Base-by-base conservation (phyloP, 2,113 vertebrate genomes). In the Tragelaphus scriptus region DNA sequence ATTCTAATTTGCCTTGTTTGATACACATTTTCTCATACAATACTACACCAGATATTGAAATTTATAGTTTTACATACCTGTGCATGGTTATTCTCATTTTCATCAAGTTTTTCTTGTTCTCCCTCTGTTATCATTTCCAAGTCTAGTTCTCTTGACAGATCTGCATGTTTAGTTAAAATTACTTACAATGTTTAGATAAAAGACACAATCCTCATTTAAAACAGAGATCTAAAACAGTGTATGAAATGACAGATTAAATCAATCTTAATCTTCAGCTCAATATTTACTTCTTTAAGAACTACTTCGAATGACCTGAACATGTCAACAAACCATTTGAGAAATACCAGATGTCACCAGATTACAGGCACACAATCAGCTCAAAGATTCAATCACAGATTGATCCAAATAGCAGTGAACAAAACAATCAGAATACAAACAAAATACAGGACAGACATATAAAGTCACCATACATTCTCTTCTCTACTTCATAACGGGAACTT, bases 21-120 rank as follows among this genome's bases (percentile, higher is more conserved):
- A 99, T 99, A 99, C 99, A 99, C 77, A 99, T 99, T 97, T 99
- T 99, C 98, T 99, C 99, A 44, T 99, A 99, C 61, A 49, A 26
- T 49, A 59, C 40, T 30, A 85, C 47, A 36, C 2, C 8, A 88
- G 85, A 82, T 93, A 85, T 17, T 96, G 75, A 47, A 86, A 94
- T 87, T 40, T 58, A 36, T 68, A 84, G n/a, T 61, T 89, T 94
- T 92, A 96, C 98, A 23, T 97, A 99, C 98, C 97, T 19, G 58
- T 3, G 36, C 0, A 17, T 82, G 90, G 40, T 0, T 68, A 58
- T 55, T 93, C 55, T 92, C 75, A 85, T 15, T 95, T 97, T 79
- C 95, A 84, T 49, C 49, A 49, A 51, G 49, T 51, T 51, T 51
- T 51, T 13, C 49, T 51, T 51, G 12, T 51, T 12, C 94, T 97